phyloP scores from a whole-genome alignment of 2,888 invertebrate genomes.

The Drosophila atripex region DNA sequence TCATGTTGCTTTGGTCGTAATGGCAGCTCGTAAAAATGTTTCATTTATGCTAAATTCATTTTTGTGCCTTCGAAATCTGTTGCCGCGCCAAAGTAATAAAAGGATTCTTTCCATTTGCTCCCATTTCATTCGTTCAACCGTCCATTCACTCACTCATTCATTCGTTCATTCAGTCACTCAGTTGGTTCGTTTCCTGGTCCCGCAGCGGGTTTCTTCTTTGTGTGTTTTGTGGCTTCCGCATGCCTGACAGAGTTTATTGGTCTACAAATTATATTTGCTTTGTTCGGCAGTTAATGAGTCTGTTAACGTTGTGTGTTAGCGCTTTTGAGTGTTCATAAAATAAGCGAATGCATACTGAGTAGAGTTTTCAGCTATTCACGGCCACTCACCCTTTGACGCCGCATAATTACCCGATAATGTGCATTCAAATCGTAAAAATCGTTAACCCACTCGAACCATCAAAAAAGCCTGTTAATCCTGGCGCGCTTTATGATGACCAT shows the following conservation, averaged over 20 bases:
- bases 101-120: slow-evolving; percentile 62
- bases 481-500: slow-evolving; percentile 25
- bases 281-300: slow-evolving; percentile 74
- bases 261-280: slow-evolving; percentile 76
- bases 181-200: slow-evolving; percentile 37
- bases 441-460: slow-evolving; percentile 1
- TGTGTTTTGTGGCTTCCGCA: slow-evolving; percentile 65
- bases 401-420: slow-evolving; percentile 73
- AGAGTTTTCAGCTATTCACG: slow-evolving; percentile 34
- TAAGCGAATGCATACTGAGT: slow-evolving; percentile 28
- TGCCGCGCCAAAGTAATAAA: slow-evolving; percentile 75
- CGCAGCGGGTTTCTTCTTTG: slow-evolving; percentile 28
- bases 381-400: slow-evolving; percentile 49
- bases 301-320: slow-evolving; percentile 71
- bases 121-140: slow-evolving; percentile 15
- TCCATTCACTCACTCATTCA: slow-evolving; percentile 15
- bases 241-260: slow-evolving; percentile 66
- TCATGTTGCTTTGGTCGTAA: slow-evolving; percentile 61
- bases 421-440: slow-evolving; percentile 64
- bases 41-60: slow-evolving; percentile 78
- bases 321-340: slow-evolving; percentile 74
- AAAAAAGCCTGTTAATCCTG: slow-evolving; percentile 15
- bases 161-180: slow-evolving; percentile 21
- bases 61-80: slow-evolving; percentile 74
- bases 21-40: slow-evolving; percentile 79